Percentiles rank a stretch among this genome's conserved stretches.
These are phyloP conservation scores for Crocuta crocuta DNA, from an alignment of 2,113 vertebrate genomes.

Conservation along the genomic window DNA sequence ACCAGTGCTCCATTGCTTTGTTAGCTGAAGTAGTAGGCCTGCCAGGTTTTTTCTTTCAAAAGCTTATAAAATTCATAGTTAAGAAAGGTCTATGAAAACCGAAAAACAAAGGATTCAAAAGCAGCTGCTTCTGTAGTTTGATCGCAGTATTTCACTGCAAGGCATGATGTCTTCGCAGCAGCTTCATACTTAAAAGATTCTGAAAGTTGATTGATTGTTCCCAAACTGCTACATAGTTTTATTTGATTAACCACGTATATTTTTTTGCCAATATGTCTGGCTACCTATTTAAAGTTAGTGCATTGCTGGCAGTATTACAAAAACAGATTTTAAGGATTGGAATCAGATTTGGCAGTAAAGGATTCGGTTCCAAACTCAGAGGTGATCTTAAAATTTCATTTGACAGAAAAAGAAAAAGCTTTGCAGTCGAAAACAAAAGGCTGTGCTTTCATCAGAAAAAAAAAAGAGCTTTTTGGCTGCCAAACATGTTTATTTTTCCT, in stretches of 20 bases:
- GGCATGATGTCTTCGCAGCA: constrained; percentile 74
- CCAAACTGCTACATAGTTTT: constrained; percentile 87
- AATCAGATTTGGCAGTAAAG: constrained; percentile 89
- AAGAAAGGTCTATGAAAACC: constrained; percentile 72
- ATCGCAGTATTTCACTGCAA: constrained; percentile 74
- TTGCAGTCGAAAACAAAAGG: constrained; percentile 81
- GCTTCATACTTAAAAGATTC: constrained; percentile 83
- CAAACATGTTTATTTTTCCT: constrained; percentile 72
- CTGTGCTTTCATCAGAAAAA: constrained; percentile 80
- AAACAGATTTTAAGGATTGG: constrained; percentile 86
- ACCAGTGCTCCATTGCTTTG: constrained; percentile 66
- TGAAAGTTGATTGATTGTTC: constrained; percentile 87
- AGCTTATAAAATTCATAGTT: constrained; percentile 69
- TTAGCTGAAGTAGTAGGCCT: constrained; percentile 60
- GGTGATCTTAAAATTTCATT: constrained; percentile 89
- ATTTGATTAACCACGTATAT: constrained; percentile 87
- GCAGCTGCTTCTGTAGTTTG: constrained; percentile 66
- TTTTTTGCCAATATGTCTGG: constrained; percentile 88
- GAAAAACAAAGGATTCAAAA: constrained; percentile 79
- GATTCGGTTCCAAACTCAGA: constrained; percentile 87
- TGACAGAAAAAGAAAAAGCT: constrained; percentile 86
- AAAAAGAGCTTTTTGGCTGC: constrained; percentile 80
- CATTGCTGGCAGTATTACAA: constrained; percentile 85
- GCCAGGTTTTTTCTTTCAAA: constrained; percentile 63
- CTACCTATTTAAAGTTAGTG: constrained; percentile 87